Evolutionary conservation across 1,140 invertebrate species (phyloP).

Genomic region (Ooceraea biroi): DNA sequence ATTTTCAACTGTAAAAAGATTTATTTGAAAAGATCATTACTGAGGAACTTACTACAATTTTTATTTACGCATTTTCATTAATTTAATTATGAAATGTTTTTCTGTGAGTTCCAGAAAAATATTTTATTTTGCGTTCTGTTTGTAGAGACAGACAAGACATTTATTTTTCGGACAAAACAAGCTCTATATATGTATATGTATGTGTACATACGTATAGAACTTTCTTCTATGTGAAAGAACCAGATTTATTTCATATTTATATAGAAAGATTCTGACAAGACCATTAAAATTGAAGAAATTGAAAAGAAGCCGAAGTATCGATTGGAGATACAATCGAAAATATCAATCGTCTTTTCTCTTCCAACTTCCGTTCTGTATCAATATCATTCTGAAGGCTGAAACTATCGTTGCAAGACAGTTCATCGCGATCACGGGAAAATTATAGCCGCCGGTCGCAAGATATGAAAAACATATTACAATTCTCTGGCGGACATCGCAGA

Average conservation of each 20-base stretch:
- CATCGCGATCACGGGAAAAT: conserved; percentile 24
- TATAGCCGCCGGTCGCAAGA: conserved; percentile 11
- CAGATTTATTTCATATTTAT: conserved; percentile 21
- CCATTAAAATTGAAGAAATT: conserved; percentile 29
- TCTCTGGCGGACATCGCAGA: background rate
- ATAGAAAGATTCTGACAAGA: conserved; percentile 1
- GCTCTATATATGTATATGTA: too few relatives aligned
- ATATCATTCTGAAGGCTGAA: background rate
- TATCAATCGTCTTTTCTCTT: conserved; percentile 31
- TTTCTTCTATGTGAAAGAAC: background rate
- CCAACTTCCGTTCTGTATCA: background rate
- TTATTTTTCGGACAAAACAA: conserved; percentile 7
- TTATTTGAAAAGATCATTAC: background rate
- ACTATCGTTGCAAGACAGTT: conserved; percentile 13
- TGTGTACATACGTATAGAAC: too few relatives aligned
- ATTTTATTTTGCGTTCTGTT: conserved; percentile 16
- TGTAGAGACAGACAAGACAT: conserved; percentile 19
- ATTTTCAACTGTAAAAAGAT: background rate
- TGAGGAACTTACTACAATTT: too few relatives aligned
- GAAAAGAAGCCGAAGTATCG: background rate
- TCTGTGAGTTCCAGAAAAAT: background rate
- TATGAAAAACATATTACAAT: conserved; percentile 58
- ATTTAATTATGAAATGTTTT: conserved; percentile 20
- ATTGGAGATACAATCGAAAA: conserved; percentile 35
- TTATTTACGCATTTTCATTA: too few relatives aligned